Percentiles rank a stretch among this genome's conserved stretches.
Conservation (phyloP, 1,140 invertebrate species). For the Orussus abietinus region DNA sequence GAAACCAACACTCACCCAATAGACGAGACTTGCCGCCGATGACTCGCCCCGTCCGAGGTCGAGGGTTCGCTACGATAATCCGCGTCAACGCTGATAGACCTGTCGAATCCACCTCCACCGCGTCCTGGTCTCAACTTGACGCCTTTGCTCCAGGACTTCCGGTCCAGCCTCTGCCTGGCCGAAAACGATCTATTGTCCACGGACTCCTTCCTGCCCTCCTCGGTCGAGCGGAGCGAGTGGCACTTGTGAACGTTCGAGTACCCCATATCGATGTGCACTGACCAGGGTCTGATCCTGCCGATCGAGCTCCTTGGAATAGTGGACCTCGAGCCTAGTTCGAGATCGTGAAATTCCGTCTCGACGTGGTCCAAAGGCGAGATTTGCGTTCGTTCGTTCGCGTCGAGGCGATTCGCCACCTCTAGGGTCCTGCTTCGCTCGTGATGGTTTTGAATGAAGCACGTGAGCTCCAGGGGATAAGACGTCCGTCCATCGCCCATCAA, state of each 20-base stretch:
- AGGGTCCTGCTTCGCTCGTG: conserved; percentile 2
- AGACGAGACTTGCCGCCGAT: conserved; percentile 4
- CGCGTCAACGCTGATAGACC: conserved; percentile 20
- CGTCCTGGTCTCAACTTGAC: conserved; percentile 1
- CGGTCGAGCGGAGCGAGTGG: no score
- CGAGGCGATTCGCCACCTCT: conserved; percentile 5
- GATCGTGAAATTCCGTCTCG: no score
- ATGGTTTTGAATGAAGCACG: conserved; percentile 16
- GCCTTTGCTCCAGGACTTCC: conserved; percentile 39
- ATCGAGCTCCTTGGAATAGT: no score
- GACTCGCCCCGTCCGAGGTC: conserved; percentile 19
- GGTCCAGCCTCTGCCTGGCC: conserved; percentile 7
- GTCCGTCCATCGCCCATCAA: conserved; percentile 7
- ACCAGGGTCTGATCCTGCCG: neutral
- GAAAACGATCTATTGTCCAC: conserved; percentile 2
- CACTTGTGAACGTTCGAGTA: no score
- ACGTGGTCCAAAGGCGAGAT: no score
- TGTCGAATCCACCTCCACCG: conserved; percentile 13
- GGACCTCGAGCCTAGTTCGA: no score
- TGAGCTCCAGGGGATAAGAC: conserved; percentile 24
- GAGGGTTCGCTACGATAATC: conserved; percentile 25
- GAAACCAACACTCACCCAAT: conserved; percentile 29
- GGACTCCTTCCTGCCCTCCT: neutral
- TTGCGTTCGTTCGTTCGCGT: conserved; percentile 3
- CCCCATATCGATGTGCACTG: neutral